Evolutionary conservation across 2,888 invertebrate species (phyloP).

Genomic region (Ptychoptera contaminata): DNA sequence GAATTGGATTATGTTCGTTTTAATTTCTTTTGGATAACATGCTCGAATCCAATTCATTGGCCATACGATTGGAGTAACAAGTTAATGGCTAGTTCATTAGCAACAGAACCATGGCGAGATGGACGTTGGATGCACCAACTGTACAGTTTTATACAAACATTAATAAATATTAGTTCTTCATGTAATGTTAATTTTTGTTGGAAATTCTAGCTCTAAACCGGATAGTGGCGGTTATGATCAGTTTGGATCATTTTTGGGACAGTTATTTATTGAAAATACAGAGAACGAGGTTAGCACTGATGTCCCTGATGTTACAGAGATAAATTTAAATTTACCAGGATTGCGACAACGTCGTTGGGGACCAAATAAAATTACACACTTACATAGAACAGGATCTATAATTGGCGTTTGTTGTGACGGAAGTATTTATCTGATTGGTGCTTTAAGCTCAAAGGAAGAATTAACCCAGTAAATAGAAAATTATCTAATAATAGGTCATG

Average conservation of each 20-base stretch:
- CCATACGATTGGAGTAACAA: slow-evolving; percentile 39
- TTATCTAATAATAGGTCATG: slow-evolving; percentile 9
- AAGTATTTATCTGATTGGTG: slow-evolving; percentile 37
- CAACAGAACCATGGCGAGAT: slow-evolving; percentile 40
- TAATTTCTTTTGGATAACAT: slow-evolving; percentile 43
- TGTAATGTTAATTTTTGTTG: not conserved
- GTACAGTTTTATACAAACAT: slow-evolving; percentile 27
- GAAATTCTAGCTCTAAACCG: slow-evolving; percentile 24
- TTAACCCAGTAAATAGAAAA: slow-evolving; percentile 39
- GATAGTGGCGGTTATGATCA: slow-evolving; percentile 40
- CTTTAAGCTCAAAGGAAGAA: slow-evolving; percentile 34
- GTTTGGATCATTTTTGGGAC: slow-evolving; percentile 45
- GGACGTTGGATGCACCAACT: slow-evolving; percentile 38
- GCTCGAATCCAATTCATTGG: slow-evolving; percentile 31
- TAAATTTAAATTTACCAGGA: slow-evolving; percentile 33
- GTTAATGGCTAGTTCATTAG: slow-evolving; percentile 38
- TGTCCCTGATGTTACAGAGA: slow-evolving; percentile 2
- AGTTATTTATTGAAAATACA: slow-evolving; percentile 32
- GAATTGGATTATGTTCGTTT: slow-evolving; percentile 33
- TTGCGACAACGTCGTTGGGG: slow-evolving; percentile 34
- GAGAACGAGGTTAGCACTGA: slow-evolving; percentile 17
- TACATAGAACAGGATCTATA: slow-evolving; percentile 25
- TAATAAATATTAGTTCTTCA: not conserved
- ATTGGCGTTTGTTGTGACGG: slow-evolving; percentile 37
- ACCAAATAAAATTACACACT: slow-evolving; percentile 17